Base-by-base conservation (phyloP, 2,113 vertebrate genomes). In the Accipiter virgatus region DNA sequence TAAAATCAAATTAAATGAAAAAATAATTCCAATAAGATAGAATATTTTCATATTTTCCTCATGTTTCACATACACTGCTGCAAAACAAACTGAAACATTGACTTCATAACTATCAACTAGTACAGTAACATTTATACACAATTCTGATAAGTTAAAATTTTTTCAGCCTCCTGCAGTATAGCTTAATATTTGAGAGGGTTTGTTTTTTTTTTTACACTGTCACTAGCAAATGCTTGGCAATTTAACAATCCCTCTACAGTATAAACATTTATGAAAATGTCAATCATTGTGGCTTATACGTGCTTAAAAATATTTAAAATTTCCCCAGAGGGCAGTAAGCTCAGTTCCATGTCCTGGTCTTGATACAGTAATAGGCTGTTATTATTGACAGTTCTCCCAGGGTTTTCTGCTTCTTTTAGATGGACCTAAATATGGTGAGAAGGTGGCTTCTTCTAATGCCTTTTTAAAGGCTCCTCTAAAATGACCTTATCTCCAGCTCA, bases 211-310 rank as follows among this genome's bases (percentile, higher is more conserved):
- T 86, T 91, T 72, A 72, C 20, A 53, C 21, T 87, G 31, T 90
- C 43, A 62, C 67, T 79, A 70, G 77, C 56, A 94, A 94, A 87
- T 73, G 34, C 42, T 38, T 68, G 80, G 47, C 40, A 85, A 95
- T 97, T 91, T 93, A 95, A 58, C 59, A 92, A 66, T 66, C 18
- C 88, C 40, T 78, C 65, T 52, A 47, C 15, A 68, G 31, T 21
- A 88, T 75, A 95, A 95, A 95, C 63, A 88, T 91, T 91, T 94
- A 92, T 55, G 67, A 65, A 95, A 75, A 83, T 36, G 77, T 59
- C 77, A 93, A n/a, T 95, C 73, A 80, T 14, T 68, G 45, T 53
- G 59, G 42, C 38, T 81, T 81, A 31, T 31, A 86, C 4, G 0
- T 80, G 25, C n/a, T 68, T 61, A 85, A 95, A 93, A 88, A 88